Conservation (phyloP, 2,113 vertebrate genomes). For the Ciconia boyciana region DNA sequence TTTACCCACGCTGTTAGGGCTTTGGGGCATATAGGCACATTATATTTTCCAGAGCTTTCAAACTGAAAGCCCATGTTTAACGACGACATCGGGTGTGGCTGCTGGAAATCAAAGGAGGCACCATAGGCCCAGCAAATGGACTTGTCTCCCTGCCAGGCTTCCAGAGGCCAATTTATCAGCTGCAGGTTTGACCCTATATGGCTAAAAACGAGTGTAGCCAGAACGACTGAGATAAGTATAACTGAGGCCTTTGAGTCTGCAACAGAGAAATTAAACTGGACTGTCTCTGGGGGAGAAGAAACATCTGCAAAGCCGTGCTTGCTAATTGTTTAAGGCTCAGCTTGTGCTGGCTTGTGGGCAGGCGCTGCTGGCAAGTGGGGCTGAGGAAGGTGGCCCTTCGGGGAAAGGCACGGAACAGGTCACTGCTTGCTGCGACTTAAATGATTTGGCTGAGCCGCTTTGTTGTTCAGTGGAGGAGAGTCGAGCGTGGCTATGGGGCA, state of each 20-base stretch:
- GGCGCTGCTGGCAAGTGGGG: background rate
- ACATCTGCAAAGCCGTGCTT: constrained; percentile 37
- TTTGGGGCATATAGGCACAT: constrained; percentile 6
- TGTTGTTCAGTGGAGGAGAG: background rate
- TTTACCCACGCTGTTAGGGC: constrained; percentile 20
- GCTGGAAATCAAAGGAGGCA: constrained; percentile 63
- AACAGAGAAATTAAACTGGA: constrained; percentile 38
- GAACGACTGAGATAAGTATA: constrained; percentile 55
- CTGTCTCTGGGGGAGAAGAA: constrained; percentile 39
- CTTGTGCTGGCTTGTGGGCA: background rate
- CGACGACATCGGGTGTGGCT: constrained; percentile 38
- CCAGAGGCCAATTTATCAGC: constrained; percentile 59
- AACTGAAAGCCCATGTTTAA: constrained; percentile 50
- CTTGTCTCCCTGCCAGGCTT: constrained; percentile 60
- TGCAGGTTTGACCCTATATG: constrained; percentile 60
- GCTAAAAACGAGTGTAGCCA: constrained; percentile 48
- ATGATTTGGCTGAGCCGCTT: background rate
- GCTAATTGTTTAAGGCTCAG: background rate
- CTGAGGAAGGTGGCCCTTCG: background rate
- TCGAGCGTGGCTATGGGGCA: accelerated
- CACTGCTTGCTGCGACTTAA: background rate
- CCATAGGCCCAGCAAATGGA: constrained; percentile 42
- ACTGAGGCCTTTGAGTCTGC: constrained; percentile 57
- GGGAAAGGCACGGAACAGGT: background rate
- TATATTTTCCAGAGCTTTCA: constrained; percentile 62